Evolutionary conservation across 2,888 invertebrate genomes (phyloP), one percentile per base, ranked within the genome.

Genomic region (Fragum whitleyi): DNA sequence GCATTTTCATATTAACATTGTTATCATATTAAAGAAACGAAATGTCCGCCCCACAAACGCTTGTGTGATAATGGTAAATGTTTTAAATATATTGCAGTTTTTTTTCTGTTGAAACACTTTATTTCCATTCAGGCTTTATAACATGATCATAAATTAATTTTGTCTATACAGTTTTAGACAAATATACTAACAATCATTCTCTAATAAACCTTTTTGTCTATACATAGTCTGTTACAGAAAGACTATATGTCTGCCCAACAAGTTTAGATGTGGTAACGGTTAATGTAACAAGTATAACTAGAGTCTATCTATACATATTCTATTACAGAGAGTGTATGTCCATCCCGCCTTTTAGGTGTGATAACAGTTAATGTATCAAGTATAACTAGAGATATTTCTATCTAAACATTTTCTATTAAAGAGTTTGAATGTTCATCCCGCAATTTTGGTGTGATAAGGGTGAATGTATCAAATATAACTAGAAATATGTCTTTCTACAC

Each of bases 401-500:
- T n/a, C n/a, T n/a, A n/a, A n/a, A n/a, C 19, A 21, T 53, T 11
- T 53, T 53, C 19, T 21, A 7, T 19, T 51, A 28, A 16, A 69
- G 69, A 69, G 21, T 53, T 53, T 23, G 47, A 47, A 6, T 91
- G 91, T 65, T 77, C 87, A 0, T 29, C 87, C 9, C 86, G 87
- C 53, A 82, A 87, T 59, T 91, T 74, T 74, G 77, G 21, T 92
- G 92, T 88, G 82, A 76, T 5, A 91, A 90, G 78, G 91, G 91
- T 0, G 84, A 86, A 53, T 92, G 92, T 82, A 87, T 92, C 53
- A 87, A 85, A 29, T 76, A 81, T 16, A 75, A 78, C 21, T 98
- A 98, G 98, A 96, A 98, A 1, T 98, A 98, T 93, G 98, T 98
- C 92, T n/a, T n/a, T n/a, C n/a, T n/a, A n/a, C n/a, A 26, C n/a